Percentiles rank a stretch among this genome's conserved stretches.
Conservation (phyloP, 1,140 invertebrate species). For the Tribolium castaneum region DNA sequence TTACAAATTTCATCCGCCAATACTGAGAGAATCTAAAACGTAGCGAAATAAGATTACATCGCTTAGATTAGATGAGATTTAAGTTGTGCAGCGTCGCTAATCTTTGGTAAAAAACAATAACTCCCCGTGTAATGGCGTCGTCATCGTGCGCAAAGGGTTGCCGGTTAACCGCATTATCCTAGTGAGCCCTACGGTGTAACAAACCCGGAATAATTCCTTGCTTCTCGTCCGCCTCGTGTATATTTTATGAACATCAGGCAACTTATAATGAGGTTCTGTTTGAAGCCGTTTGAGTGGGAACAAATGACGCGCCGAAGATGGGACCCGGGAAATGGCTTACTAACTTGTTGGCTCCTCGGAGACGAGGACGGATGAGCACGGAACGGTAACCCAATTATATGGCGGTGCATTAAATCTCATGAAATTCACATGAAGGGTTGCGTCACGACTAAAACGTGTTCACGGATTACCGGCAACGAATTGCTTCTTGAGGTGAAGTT, state of each 20-base stretch:
- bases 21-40: too few relatives aligned
- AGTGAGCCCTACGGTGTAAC: slow-evolving; percentile 47
- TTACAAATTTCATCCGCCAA: too few relatives aligned
- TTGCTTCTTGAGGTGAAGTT: neutral
- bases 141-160: slow-evolving; percentile 47
- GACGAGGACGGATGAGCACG: slow-evolving; percentile 50
- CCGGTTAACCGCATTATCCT: slow-evolving; percentile 57
- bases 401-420: slow-evolving; percentile 59
- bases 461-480: slow-evolving; percentile 21
- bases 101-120: slow-evolving; percentile 58
- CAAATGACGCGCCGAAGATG: slow-evolving; percentile 54
- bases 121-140: slow-evolving; percentile 11
- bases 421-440: slow-evolving; percentile 57
- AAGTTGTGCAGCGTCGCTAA: slow-evolving; percentile 39
- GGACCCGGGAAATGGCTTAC: slow-evolving; percentile 43
- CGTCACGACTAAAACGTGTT: slow-evolving; percentile 31
- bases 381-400: slow-evolving; percentile 54
- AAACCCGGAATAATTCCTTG: slow-evolving; percentile 55
- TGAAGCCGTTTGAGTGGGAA: slow-evolving; percentile 55
- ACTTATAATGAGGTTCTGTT: slow-evolving; percentile 61
- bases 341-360: slow-evolving; percentile 49
- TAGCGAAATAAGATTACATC: too few relatives aligned
- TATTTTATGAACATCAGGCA: slow-evolving; percentile 62
- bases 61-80: too few relatives aligned
- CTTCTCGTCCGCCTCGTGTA: slow-evolving; percentile 49